These are phyloP conservation scores for Pyrgus malvae DNA, from an alignment of 2,888 invertebrate species.

Conservation along the genomic window DNA sequence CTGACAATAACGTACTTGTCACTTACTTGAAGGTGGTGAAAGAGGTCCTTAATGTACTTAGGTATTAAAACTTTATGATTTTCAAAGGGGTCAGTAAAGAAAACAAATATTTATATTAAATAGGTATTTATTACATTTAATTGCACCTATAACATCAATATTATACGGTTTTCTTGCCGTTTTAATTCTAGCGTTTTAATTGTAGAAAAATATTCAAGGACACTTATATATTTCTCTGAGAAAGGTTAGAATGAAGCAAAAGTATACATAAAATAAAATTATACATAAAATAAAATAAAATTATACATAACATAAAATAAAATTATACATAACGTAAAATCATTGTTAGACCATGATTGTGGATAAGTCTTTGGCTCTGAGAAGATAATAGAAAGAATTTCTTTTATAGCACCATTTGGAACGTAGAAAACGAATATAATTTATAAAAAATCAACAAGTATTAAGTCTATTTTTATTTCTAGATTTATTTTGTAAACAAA, in stretches of 20 bases:
- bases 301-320: slow-evolving; percentile 42
- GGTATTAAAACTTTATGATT: too few species aligned
- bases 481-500: too few species aligned
- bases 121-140: slow-evolving; percentile 79
- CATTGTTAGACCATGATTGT: slow-evolving; percentile 30
- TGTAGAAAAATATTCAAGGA: slow-evolving; percentile 56
- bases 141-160: slow-evolving; percentile 74
- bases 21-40: too few species aligned
- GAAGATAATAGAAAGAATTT: slow-evolving; percentile 61
- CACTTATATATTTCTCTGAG: slow-evolving; percentile 44
- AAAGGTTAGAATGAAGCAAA: slow-evolving; percentile 44
- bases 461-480: too few species aligned
- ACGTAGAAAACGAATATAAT: slow-evolving; percentile 37
- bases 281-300: slow-evolving; percentile 30
- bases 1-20: too few species aligned
- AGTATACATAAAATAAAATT: slow-evolving; percentile 38
- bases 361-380: slow-evolving; percentile 72
- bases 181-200: slow-evolving; percentile 53
- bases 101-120: slow-evolving; percentile 66
- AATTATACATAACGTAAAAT: slow-evolving; percentile 29
- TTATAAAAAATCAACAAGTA: slow-evolving; percentile 27
- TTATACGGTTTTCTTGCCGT: slow-evolving; percentile 46
- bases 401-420: slow-evolving; percentile 75
- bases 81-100: too few species aligned
- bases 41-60: too few species aligned